Base-by-base conservation (phyloP, 2,888 invertebrate species). In the Drosophila hamatofila region DNA sequence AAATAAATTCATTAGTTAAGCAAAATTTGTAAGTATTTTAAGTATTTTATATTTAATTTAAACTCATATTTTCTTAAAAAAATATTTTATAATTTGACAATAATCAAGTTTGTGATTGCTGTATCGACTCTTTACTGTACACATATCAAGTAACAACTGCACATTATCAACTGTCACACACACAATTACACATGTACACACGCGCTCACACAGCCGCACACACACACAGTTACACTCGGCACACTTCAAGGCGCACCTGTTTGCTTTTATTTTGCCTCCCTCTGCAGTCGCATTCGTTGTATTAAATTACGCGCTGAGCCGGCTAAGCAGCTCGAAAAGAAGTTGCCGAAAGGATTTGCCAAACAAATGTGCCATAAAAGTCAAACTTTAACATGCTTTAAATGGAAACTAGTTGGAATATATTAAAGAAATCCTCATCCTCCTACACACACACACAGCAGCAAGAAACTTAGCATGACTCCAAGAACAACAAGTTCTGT, bases 271-370 rank as follows among this genome's bases (percentile, higher is more conserved):
- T 55, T 41, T 39, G 16, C 35, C n/a, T 49, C 8, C 8, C 37
- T 11, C 35, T 18, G 39, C 35, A 27, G 39, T 14, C 42, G 27
- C 59, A 49, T 57, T 66, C 52, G 48, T 35, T 23, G 88, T 82
- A 80, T 86, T 82, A 80, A 88, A 86, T 86, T 86, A 86, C 80
- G 60, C 77, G 74, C 82, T 82, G 80, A 86, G 79, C 79, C 70
- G 82, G 52, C 64, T 88, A 86, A 83, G 83, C 86, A 74, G 80
- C 75, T 72, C 78, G 75, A 70, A 61, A 69, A 56, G 57, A 16
- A 60, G 16, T 42, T 48, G 46, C 9, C 48, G 30, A 58, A 57
- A 61, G 44, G 58, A 62, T 49, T 72, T 61, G 54, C 39, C 60
- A 58, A 25, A 27, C 27, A 48, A 57, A 33, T 46, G 39, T 42